Evolutionary conservation across 2,113 vertebrate species (phyloP).

Genomic region (Pleuronectes platessa): DNA sequence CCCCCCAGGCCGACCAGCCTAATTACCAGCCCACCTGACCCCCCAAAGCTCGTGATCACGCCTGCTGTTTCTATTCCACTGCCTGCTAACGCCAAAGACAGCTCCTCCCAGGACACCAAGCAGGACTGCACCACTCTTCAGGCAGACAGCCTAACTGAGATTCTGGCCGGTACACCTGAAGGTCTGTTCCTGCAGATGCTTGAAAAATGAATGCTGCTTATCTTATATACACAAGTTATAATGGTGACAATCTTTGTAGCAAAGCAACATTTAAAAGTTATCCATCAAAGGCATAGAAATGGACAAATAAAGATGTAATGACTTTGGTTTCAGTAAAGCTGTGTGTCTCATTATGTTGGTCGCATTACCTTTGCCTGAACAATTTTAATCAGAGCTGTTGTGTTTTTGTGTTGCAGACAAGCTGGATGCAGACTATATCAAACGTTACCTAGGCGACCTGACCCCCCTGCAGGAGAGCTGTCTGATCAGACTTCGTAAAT

Average conservation of each 20-base stretch:
- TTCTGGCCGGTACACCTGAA: conserved; percentile 85
- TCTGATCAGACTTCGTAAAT: conserved; percentile 92
- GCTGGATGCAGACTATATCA: conserved; percentile 96
- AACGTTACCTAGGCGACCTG: conserved; percentile 94
- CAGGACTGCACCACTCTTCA: conserved; percentile 76
- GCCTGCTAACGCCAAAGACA: conserved; percentile 76
- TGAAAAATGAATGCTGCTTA: background rate
- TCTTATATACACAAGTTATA: background rate
- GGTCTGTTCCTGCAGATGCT: conserved; percentile 68
- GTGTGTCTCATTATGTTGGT: too few species aligned
- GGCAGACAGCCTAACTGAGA: conserved; percentile 78
- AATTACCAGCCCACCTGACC: conserved; percentile 65
- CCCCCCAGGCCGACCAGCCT: conserved; percentile 66
- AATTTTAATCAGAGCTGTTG: background rate
- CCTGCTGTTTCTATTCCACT: conserved; percentile 38
- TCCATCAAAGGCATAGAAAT: background rate
- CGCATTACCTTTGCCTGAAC: background rate
- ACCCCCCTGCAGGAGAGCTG: conserved; percentile 97
- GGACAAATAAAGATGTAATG: background rate
- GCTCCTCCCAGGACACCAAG: conserved; percentile 50
- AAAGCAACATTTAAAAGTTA: background rate
- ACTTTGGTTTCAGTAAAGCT: background rate
- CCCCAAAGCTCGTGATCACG: conserved; percentile 52
- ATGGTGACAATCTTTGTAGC: background rate
- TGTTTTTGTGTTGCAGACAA: conserved; percentile 85